These are phyloP conservation scores for Phocoena sinus DNA, from an alignment of 2,113 vertebrate species.

Conservation along the genomic window DNA sequence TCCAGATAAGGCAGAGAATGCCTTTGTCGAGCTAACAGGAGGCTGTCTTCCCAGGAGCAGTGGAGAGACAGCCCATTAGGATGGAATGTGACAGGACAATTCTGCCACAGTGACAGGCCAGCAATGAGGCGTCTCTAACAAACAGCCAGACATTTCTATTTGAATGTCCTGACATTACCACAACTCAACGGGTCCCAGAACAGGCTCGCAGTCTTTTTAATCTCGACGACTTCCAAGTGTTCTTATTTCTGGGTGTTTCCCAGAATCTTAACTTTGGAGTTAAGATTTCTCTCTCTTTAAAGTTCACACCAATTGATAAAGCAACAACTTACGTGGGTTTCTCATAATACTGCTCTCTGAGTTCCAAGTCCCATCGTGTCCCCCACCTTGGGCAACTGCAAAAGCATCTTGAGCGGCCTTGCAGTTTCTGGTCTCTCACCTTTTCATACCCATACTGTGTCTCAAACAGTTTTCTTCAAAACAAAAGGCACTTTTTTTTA, in stretches of 20 bases:
- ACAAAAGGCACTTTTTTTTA: not conserved
- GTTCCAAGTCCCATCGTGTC: not conserved
- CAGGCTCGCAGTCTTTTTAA: not conserved
- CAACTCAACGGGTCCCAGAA: not conserved
- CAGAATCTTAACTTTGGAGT: not conserved
- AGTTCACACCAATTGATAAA: not conserved
- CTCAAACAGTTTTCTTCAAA: not conserved
- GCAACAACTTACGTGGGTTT: not conserved
- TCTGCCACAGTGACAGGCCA: not conserved
- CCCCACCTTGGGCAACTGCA: not conserved
- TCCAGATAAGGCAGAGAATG: constrained; percentile 33
- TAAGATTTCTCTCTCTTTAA: not conserved
- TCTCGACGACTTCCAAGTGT: not conserved
- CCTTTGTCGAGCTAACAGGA: constrained; percentile 32
- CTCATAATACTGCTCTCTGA: not conserved
- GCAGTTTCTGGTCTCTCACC: not conserved
- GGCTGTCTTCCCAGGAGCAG: not conserved
- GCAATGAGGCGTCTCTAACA: not conserved
- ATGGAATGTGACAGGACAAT: not conserved
- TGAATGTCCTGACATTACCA: not conserved
- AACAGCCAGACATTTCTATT: constrained; percentile 12
- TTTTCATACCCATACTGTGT: not conserved
- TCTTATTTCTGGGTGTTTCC: not conserved
- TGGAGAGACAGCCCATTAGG: constrained; percentile 20
- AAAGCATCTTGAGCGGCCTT: not conserved